Evolutionary conservation across 2,888 invertebrate species (phyloP), one percentile per base, ranked within the genome.

Genomic region (Eremobia ochroleuca): DNA sequence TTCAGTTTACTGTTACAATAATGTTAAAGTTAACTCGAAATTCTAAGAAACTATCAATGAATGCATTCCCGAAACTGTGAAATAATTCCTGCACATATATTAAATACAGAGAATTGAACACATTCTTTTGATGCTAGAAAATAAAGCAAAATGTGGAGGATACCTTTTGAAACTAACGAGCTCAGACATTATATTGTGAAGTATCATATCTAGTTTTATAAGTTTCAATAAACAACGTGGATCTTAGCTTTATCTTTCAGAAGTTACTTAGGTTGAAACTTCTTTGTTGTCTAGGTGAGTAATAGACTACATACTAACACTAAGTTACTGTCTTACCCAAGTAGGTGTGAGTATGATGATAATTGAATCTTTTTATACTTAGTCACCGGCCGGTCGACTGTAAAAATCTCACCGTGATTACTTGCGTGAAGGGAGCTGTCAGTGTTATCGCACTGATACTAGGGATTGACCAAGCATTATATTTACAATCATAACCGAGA

Each of bases 221-320:
- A 68, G 58, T 52, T 79, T 61, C 68, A 73, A 70, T 79, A 80
- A 74, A 66, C 31, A 66, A 70, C 28, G n/a, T 64, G 61, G 13
- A 68, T 64, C 49, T 64, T 28, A 0, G 40, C 28, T 68, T 28
- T 73, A 62, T 52, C 52, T 77, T 77, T 31, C 40, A 59, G 31
- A 40, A 58, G 58, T 25, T 25, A 52, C 31, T 2, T 9, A 8
- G 15, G 62, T 55, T 37, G 28, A 62, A 64, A 68, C 31, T 55
- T 76, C 67, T 77, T 76, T 64, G 52, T 52, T 55, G 43, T 76
- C n/a, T 76, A 40, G 25, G n/a, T 61, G 25, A 28, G 25, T 43
- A 21, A 18, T n/a, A 18, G 61, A 28, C 13, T 52, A 43, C 18
- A 18, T 18, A 46, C 34, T 46, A n/a, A n/a, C 28, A 58, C 34